A percentile compares a stretch with the other conserved stretches of the same genome.
Conservation (phyloP, 2,113 vertebrate genomes). For the Pogonocichla stellata region DNA sequence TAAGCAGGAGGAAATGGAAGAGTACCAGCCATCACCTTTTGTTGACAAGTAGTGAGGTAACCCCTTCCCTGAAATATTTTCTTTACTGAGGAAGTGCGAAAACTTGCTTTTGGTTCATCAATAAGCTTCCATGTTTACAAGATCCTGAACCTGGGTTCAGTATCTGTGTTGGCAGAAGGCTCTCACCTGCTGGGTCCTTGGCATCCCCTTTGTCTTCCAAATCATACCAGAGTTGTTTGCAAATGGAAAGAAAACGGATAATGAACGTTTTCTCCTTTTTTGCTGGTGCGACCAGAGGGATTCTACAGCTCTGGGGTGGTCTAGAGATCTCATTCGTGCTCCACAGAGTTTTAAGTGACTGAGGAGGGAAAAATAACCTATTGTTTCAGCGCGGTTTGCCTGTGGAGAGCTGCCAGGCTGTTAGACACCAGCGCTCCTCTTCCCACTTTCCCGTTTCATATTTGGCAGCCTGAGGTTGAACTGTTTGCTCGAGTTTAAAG, state of each 20-base stretch:
- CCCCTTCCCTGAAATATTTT: background rate
- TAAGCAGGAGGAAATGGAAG: background rate
- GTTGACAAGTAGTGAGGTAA: background rate
- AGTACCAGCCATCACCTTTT: background rate
- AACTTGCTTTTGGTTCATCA: background rate
- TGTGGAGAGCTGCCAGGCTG: background rate
- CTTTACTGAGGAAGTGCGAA: background rate
- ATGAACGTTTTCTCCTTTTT: background rate
- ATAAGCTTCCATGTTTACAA: background rate
- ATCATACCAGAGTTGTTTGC: background rate
- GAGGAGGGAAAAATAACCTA: background rate
- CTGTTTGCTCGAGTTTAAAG: background rate
- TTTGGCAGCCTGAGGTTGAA: accelerated
- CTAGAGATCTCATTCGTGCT: background rate
- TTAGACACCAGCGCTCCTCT: background rate
- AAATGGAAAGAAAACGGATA: background rate
- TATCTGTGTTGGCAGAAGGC: background rate
- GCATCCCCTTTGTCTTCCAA: background rate
- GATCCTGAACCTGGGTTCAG: background rate
- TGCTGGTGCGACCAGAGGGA: background rate
- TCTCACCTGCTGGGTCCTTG: background rate
- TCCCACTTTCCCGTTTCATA: background rate
- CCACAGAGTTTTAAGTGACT: background rate
- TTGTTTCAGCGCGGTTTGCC: background rate
- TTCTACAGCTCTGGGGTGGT: background rate